These are phyloP conservation scores for Nipponia nippon DNA, from an alignment of 2,113 vertebrate genomes.

Conservation along the genomic window DNA sequence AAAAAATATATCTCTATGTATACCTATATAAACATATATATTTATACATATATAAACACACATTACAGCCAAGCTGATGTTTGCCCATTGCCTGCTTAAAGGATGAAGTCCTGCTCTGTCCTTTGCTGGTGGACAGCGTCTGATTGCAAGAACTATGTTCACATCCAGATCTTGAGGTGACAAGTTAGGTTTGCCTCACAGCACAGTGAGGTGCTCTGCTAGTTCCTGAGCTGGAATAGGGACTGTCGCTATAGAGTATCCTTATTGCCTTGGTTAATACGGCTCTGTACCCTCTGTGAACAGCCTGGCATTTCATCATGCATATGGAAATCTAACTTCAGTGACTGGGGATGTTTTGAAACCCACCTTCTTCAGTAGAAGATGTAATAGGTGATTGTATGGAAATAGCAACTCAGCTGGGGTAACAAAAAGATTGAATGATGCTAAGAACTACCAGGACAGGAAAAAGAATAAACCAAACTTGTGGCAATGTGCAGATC, in stretches of 20 bases:
- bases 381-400: not conserved
- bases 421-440: not conserved
- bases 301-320: not conserved
- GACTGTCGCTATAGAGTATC: not conserved
- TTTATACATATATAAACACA: not conserved
- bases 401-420: not conserved
- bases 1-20: constrained; percentile 17
- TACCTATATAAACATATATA: not conserved
- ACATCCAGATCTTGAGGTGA: not conserved
- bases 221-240: not conserved
- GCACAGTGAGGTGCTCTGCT: not conserved
- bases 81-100: not conserved
- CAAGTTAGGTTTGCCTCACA: not conserved
- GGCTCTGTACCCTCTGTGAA: not conserved
- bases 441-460: not conserved
- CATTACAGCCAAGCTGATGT: not conserved
- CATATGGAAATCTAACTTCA: not conserved
- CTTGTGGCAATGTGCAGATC: not conserved
- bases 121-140: not conserved
- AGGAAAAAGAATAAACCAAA: not conserved
- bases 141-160: not conserved
- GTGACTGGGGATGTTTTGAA: not conserved
- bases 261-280: not conserved
- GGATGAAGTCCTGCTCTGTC: not conserved
- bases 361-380: not conserved